Percentiles rank a stretch among this genome's conserved stretches.
Evolutionary conservation across 2,888 invertebrate species (phyloP).

Genomic region (Pyrgus malvae): DNA sequence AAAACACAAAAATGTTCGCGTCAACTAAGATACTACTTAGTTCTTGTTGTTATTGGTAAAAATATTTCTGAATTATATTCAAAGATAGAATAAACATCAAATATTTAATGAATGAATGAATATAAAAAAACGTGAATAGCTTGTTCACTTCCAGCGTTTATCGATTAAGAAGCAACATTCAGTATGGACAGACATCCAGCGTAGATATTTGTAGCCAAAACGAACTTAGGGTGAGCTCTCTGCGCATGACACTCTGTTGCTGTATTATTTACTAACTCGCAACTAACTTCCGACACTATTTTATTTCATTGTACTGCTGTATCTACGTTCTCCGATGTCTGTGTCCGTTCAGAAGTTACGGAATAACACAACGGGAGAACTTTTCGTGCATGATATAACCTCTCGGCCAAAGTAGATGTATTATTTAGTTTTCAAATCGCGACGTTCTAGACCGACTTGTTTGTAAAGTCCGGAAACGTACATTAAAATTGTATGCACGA

Average conservation of each 20-base stretch:
- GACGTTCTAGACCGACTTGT: slow-evolving; percentile 37
- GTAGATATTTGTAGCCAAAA: slow-evolving; percentile 79
- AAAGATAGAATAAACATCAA: no score
- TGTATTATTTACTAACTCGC: slow-evolving; percentile 80
- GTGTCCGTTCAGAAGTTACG: slow-evolving; percentile 50
- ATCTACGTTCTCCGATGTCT: slow-evolving; percentile 72
- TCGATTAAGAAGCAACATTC: slow-evolving; percentile 23
- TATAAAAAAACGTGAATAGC: no score
- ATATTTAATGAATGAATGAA: no score
- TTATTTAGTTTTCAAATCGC: slow-evolving; percentile 57
- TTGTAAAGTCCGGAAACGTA: slow-evolving; percentile 14
- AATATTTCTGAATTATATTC: no score
- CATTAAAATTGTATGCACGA: slow-evolving; percentile 21
- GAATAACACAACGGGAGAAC: slow-evolving; percentile 72
- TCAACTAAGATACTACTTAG: slow-evolving; percentile 15
- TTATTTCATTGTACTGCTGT: slow-evolving; percentile 78
- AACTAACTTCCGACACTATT: slow-evolving; percentile 81
- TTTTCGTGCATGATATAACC: slow-evolving; percentile 80
- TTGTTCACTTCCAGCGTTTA: slow-evolving; percentile 30
- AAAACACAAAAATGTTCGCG: slow-evolving; percentile 12
- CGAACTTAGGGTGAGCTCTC: slow-evolving; percentile 70
- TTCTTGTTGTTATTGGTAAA: no score
- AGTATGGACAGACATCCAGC: slow-evolving; percentile 56
- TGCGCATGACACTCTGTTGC: slow-evolving; percentile 75
- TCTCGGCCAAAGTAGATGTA: slow-evolving; percentile 71